Evolutionary conservation across 2,888 invertebrate species (phyloP).

Genomic region (Stictocephala bisonia): DNA sequence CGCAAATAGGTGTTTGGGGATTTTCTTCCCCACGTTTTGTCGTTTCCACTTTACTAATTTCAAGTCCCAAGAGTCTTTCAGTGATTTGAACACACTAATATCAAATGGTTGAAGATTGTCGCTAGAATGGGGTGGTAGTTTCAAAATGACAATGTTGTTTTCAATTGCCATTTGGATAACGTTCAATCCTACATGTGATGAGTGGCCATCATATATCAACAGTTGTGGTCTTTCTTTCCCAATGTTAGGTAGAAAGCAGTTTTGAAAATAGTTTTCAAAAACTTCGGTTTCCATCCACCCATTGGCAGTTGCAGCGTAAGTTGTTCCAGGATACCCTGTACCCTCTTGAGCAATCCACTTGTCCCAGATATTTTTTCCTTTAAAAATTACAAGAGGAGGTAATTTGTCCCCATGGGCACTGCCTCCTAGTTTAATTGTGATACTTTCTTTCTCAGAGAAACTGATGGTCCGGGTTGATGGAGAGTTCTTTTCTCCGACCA

Average conservation of each 20-base stretch:
- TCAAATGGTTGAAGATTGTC: constrained; percentile 59
- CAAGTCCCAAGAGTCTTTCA: constrained; percentile 58
- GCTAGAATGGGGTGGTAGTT: constrained; percentile 59
- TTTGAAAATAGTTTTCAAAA: constrained; percentile 23
- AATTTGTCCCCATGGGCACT: constrained; percentile 58
- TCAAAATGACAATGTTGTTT: constrained; percentile 58
- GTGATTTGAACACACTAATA: constrained; percentile 58
- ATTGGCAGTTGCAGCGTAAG: constrained; percentile 60
- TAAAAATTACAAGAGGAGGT: constrained; percentile 62
- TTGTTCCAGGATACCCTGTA: constrained; percentile 57
- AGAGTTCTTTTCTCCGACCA: constrained; percentile 37
- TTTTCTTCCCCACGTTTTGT: constrained; percentile 52
- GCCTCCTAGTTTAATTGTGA: background rate
- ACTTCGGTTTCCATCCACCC: constrained; percentile 58
- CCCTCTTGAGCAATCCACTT: constrained; percentile 58
- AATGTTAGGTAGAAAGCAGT: background rate
- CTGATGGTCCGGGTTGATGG: background rate
- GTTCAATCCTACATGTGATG: constrained; percentile 57
- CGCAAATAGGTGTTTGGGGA: constrained; percentile 42
- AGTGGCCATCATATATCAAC: constrained; percentile 61
- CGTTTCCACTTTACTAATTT: constrained; percentile 57
- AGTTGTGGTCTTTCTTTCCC: constrained; percentile 56
- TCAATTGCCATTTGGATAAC: constrained; percentile 55
- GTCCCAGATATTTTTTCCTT: constrained; percentile 62
- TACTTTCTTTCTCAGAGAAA: background rate